Conservation (phyloP, 2,797 vertebrate genomes). For the Argentina silus region DNA sequence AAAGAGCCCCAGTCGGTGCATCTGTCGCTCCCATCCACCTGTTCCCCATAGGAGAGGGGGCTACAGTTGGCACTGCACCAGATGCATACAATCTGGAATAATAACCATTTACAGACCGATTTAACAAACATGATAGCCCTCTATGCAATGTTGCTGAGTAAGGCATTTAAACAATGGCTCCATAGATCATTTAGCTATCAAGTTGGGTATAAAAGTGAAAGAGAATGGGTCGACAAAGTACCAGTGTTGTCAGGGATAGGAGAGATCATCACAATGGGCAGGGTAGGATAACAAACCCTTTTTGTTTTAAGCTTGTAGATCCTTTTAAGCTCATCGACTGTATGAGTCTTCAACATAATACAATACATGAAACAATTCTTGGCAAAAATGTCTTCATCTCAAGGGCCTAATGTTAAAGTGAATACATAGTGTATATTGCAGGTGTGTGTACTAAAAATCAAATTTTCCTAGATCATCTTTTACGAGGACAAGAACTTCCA, state of each 20-base stretch:
- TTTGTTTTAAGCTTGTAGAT: too few species aligned
- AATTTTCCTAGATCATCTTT: slow-evolving; percentile 65
- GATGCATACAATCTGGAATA: slow-evolving; percentile 67
- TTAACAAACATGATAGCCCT: slow-evolving; percentile 67
- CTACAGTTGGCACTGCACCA: slow-evolving; percentile 62
- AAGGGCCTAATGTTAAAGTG: not conserved
- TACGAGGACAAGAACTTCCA: slow-evolving; percentile 75
- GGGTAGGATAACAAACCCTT: slow-evolving; percentile 48
- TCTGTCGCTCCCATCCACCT: slow-evolving; percentile 42
- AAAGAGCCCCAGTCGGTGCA: slow-evolving; percentile 34
- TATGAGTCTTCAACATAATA: too few species aligned
- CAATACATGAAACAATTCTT: too few species aligned
- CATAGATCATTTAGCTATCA: slow-evolving; percentile 66
- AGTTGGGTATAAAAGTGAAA: slow-evolving; percentile 69
- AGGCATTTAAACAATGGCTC: slow-evolving; percentile 69
- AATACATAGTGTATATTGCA: slow-evolving; percentile 9
- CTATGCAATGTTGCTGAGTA: slow-evolving; percentile 68
- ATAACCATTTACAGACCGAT: slow-evolving; percentile 68
- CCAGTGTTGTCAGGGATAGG: slow-evolving; percentile 46
- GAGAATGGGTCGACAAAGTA: slow-evolving; percentile 30
- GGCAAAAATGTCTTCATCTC: not conserved
- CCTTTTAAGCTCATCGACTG: too few species aligned
- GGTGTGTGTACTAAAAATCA: slow-evolving; percentile 16
- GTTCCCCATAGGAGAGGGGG: slow-evolving; percentile 42
- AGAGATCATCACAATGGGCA: slow-evolving; percentile 63